A percentile compares a stretch with the other conserved stretches of the same genome.
Evolutionary conservation across 2,797 vertebrate genomes (phyloP).

Genomic region (Graptemys geographica): DNA sequence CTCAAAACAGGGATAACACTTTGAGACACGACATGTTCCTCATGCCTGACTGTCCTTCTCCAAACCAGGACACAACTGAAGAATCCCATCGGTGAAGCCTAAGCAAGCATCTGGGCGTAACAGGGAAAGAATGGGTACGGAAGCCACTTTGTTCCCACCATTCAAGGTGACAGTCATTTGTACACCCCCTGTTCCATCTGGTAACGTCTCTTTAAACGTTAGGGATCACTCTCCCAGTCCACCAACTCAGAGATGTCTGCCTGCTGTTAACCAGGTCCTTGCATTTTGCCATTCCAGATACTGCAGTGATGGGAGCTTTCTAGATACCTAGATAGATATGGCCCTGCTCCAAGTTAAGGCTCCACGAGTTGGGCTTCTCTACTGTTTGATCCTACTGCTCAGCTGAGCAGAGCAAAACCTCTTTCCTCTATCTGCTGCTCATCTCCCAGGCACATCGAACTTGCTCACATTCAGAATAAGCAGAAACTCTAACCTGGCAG

Average conservation of each 20-base stretch:
- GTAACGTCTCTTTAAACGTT: neutral
- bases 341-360: neutral
- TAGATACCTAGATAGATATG: neutral
- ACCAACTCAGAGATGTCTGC: neutral
- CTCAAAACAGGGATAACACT: neutral
- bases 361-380: neutral
- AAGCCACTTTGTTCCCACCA: neutral
- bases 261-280: neutral
- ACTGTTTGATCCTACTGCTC: neutral
- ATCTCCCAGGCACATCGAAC: neutral
- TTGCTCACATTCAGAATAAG: neutral
- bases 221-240: neutral
- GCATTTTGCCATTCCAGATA: neutral
- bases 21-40: neutral
- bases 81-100: conserved; percentile 25
- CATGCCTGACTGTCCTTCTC: neutral
- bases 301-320: rapidly evolving
- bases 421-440: neutral
- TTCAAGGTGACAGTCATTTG: neutral
- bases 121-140: neutral
- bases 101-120: neutral
- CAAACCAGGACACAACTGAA: neutral
- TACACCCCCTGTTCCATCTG: neutral
- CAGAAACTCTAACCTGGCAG: neutral
- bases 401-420: neutral